Conservation (phyloP, 2,888 invertebrate species). For the Parnassius glacialis region DNA sequence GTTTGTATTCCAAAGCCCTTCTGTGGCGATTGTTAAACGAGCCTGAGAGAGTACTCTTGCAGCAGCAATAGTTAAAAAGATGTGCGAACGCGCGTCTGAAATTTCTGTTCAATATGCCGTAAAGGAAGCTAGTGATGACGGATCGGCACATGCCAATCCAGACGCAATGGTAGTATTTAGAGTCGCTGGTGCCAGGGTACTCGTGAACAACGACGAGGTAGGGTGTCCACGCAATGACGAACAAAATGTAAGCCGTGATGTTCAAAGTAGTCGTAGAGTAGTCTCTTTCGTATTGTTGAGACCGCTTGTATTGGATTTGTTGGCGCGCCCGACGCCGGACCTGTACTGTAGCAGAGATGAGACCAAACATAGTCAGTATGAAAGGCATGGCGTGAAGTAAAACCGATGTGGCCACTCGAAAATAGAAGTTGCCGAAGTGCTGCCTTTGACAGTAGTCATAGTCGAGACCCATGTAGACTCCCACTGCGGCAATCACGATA, state of each 20-base stretch:
- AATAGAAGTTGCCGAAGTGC: conserved; percentile 77
- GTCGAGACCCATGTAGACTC: conserved; percentile 82
- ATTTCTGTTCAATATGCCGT: conserved; percentile 82
- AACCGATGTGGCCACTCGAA: conserved; percentile 78
- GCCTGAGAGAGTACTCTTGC: conserved; percentile 84
- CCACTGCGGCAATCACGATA: conserved; percentile 78
- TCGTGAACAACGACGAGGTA: conserved; percentile 82
- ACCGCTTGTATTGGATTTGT: conserved; percentile 81
- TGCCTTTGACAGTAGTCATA: conserved; percentile 85
- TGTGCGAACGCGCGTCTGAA: conserved; percentile 87
- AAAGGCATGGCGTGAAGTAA: conserved; percentile 82
- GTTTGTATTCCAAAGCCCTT: conserved; percentile 50
- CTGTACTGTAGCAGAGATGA: conserved; percentile 70
- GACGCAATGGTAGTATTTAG: conserved; percentile 83
- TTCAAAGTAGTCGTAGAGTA: conserved; percentile 83
- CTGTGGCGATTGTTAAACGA: conserved; percentile 83
- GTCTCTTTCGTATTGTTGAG: conserved; percentile 83
- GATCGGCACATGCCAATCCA: conserved; percentile 87
- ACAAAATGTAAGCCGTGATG: conserved; percentile 83
- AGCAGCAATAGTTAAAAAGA: conserved; percentile 90
- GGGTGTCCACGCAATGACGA: conserved; percentile 85
- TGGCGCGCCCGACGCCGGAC: conserved; percentile 76
- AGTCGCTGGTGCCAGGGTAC: conserved; percentile 67
- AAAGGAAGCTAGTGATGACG: conserved; percentile 83
- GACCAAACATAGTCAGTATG: conserved; percentile 76